Base-by-base conservation (phyloP, 1,140 invertebrate genomes). In the Holcopasites calliopsidis region DNA sequence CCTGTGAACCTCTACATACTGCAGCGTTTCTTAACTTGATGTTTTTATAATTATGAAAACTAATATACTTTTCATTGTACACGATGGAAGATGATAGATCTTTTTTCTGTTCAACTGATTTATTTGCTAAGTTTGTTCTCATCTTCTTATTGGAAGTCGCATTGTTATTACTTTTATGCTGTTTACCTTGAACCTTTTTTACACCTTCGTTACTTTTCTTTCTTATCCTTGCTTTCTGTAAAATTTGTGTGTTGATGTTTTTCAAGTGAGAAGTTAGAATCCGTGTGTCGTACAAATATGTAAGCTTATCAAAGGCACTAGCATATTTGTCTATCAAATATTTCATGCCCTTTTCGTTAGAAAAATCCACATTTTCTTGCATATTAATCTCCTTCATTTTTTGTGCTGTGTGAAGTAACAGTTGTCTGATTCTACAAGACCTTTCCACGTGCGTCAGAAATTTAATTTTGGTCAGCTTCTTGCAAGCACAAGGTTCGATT, bases 191-290 rank as follows among this genome's bases (percentile, higher is more conserved):
- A 16, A 10, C 21, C 38, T 50, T 44, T 40, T 44, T 70, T 4
- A 33, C 35, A 54, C 2, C 54, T 58, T 69, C 50, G 13, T 62
- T 52, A n/a, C 71, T 31, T 38, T 42, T 44, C 52, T 31, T 77
- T 18, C 13, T 74, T 35, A 23, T 49, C 28, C 18, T 76, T 35
- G 77, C 55, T 33, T 64, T 80, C 7, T 72, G 68, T 23, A 73
- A 65, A 38, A 79, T 72, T 16, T 38, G 66, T 60, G 38, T 54
- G 64, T 80, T 82, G n/a, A 80, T 80, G 52, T 77, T 72, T 52
- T 61, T 82, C n/a, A 73, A 68, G 28, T 77, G 47, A 21, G 55
- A 68, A 2, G 40, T 13, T 26, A 40, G 57, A 16, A 75, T 66
- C 1, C 23, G n/a, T n/a, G 35, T 60, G 26, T 58, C 76, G n/a